These are phyloP conservation scores for Arvicanthis niloticus DNA, from an alignment of 2,113 vertebrate species.

Conservation along the genomic window DNA sequence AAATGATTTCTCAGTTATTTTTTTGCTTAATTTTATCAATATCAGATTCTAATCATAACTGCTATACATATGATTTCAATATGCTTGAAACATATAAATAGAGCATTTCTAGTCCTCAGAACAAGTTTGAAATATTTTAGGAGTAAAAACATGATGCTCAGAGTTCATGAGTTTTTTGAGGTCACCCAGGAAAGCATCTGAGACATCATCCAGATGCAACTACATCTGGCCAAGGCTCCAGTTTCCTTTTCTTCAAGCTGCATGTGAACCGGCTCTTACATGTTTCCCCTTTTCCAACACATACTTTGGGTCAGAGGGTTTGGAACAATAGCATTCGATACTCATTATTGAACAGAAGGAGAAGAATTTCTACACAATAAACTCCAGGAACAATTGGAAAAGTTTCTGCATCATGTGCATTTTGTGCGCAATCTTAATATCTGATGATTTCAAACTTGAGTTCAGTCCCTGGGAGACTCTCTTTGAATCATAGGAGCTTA, in stretches of 20 bases:
- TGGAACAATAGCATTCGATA: not conserved
- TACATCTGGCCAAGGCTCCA: not conserved
- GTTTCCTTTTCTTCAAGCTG: not conserved
- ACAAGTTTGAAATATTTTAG: not conserved
- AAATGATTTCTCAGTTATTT: constrained; percentile 30
- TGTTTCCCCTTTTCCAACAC: not conserved
- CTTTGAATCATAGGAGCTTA: not conserved
- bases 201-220: not conserved
- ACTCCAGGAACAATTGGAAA: not conserved
- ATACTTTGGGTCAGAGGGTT: not conserved
- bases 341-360: not conserved
- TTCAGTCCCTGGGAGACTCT: not conserved
- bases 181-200: not conserved
- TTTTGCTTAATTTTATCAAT: constrained; percentile 8
- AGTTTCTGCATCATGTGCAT: not conserved
- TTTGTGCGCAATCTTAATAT: not conserved
- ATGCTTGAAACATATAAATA: not conserved
- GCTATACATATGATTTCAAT: not conserved
- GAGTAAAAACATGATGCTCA: constrained; percentile 27
- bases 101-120: constrained; percentile 4
- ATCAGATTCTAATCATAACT: constrained; percentile 16
- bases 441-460: constrained; percentile 38
- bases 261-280: not conserved
- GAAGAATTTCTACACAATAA: not conserved
- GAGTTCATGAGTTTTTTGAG: constrained; percentile 20